Evolutionary conservation across 1,140 invertebrate genomes (phyloP).

Genomic region (Linepithema humile): DNA sequence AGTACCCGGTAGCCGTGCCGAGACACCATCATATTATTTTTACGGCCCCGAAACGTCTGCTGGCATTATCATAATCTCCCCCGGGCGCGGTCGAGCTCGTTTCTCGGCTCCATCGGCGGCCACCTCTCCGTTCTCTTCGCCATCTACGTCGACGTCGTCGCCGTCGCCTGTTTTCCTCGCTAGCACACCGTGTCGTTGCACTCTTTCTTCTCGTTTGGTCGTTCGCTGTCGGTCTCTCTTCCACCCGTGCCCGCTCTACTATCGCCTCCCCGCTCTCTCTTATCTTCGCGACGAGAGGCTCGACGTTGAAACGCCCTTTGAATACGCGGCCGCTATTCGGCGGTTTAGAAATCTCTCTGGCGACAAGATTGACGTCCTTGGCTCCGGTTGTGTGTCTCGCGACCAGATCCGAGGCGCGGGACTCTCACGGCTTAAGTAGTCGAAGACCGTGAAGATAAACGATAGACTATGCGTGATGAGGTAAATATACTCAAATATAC

Average conservation of each 20-base stretch:
- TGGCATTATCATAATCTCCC: constrained; percentile 79
- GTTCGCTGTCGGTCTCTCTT: constrained; percentile 27
- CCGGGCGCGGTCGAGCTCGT: constrained; percentile 58
- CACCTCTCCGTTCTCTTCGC: background rate
- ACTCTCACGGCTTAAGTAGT: background rate
- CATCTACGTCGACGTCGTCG: constrained; percentile 6
- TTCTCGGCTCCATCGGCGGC: constrained; percentile 26
- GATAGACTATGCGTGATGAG: background rate
- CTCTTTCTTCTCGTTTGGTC: constrained; percentile 23
- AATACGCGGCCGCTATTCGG: constrained; percentile 46
- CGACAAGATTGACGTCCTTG: background rate
- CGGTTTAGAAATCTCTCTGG: constrained; percentile 29
- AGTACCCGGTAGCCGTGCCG: constrained; percentile 78
- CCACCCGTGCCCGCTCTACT: background rate
- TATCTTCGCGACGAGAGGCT: constrained; percentile 15
- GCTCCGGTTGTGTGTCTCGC: background rate
- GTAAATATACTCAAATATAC: background rate
- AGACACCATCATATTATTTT: constrained; percentile 79
- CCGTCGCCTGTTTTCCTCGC: constrained; percentile 13
- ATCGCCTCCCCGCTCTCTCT: constrained; percentile 1
- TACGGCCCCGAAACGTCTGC: constrained; percentile 79
- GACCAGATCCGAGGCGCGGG: background rate
- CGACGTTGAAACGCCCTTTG: constrained; percentile 45
- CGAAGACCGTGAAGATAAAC: background rate
- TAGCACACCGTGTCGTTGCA: constrained; percentile 24